Conservation (phyloP, 1,140 invertebrate species). For the Acromyrmex echinatior region DNA sequence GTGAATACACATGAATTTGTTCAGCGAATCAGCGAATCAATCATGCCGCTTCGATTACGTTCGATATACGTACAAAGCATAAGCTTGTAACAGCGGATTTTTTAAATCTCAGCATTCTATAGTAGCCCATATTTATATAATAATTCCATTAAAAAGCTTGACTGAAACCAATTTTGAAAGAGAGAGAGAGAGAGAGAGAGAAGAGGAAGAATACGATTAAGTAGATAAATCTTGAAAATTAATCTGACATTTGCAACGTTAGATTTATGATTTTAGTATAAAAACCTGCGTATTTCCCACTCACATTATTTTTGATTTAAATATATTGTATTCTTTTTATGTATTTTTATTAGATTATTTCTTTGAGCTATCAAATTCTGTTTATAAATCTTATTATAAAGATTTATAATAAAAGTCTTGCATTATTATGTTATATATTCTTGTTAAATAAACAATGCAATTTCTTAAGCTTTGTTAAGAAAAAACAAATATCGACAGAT, state of each 20-base stretch:
- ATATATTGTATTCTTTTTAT: neutral
- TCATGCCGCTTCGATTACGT: conserved; percentile 57
- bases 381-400: conserved; percentile 8
- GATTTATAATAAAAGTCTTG: neutral
- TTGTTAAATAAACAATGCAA: neutral
- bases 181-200: neutral
- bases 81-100: conserved; percentile 38
- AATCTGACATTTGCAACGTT: neutral
- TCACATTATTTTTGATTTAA: neutral
- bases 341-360: neutral
- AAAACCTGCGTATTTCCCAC: neutral
- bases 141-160: neutral
- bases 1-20: conserved; percentile 54
- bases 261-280: neutral
- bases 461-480: neutral
- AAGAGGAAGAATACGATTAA: neutral
- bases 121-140: conserved; percentile 1
- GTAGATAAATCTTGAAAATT: conserved; percentile 8
- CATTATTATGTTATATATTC: neutral
- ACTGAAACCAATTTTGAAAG: neutral
- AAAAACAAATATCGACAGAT: neutral
- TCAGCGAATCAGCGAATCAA: conserved; percentile 54
- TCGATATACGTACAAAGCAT: conserved; percentile 19
- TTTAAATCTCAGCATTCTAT: neutral
- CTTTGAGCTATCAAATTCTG: neutral